Evolutionary conservation across 2,888 invertebrate species (phyloP), one percentile per base, ranked within the genome.

Genomic region (Apamea monoglypha): DNA sequence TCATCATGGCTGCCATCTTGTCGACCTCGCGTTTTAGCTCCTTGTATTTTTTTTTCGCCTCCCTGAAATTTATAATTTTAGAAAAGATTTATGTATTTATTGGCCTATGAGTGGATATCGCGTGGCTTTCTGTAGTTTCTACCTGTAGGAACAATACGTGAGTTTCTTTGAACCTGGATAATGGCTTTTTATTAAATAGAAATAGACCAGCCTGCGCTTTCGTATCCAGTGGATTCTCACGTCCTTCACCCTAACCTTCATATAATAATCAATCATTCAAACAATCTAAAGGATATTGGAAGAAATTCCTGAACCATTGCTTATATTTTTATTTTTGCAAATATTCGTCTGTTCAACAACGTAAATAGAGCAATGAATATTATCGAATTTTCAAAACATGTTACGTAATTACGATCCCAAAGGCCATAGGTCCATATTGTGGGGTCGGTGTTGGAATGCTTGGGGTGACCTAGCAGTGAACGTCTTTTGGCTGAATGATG

Each of bases 1-100:
- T 98, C 98, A 99, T 98, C 91, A 98, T 97, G 29, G 98, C 98
- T 0, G 98, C 98, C 98, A 99, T 99, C 95, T 99, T 99, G 92
- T 98, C 98, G 18, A 98, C 98, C 96, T 99, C 99, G 87, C 98
- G 98, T 93, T 99, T 98, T 66, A 99, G 94, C 88, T 98, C 97
- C 92, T 98, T 98, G 95, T 98, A 98, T 94, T 98, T 98, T 91
- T 98, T 98, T 92, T 98, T 98, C 90, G 98, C 99, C 64, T 98
- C 98, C 90, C 98, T 98, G 90, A 78, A 64, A 68, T 70, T 53
- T 16, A 29, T 40, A 50, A 36, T 32, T 68, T 63, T 1, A 36
- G 32, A 25, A 77, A 18, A n/a, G 8, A 16, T 67, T 21, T 75
- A 50, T 18, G n/a, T n/a, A n/a, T n/a, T 12, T 44, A 56, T 25